These are phyloP conservation scores for Ceyx melanurus DNA, from an alignment of 2,113 vertebrate genomes.

Conservation along the genomic window DNA sequence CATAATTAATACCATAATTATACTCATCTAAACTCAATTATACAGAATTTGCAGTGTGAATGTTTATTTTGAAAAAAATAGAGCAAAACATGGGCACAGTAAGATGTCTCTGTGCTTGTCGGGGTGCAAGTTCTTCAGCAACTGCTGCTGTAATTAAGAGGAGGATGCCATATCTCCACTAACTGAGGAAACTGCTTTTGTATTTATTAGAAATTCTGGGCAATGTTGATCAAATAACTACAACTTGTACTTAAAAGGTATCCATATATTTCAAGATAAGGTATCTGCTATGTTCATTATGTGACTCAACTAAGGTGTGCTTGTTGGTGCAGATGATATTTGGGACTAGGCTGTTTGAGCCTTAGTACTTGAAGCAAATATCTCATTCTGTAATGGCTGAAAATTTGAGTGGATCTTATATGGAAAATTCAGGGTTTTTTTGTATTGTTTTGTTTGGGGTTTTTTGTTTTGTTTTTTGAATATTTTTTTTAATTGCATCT, in stretches of 20 bases:
- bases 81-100: not conserved
- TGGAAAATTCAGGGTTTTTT: not conserved
- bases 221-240: not conserved
- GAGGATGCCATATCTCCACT: not conserved
- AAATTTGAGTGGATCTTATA: not conserved
- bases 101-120: not conserved
- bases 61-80: not conserved
- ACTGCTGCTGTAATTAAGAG: not conserved
- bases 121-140: not conserved
- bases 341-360: not conserved
- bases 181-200: not conserved
- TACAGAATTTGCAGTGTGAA: not conserved
- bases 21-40: constrained; percentile 36
- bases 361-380: not conserved
- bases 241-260: not conserved
- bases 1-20: constrained; percentile 45
- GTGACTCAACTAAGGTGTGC: not conserved
- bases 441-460: too few relatives aligned
- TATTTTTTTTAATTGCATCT: too few relatives aligned
- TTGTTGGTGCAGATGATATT: not conserved
- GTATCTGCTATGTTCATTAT: not conserved
- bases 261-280: not conserved
- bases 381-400: not conserved
- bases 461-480: not conserved
- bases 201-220: not conserved